Base-by-base conservation (phyloP, 2,797 vertebrate species). In the Siniperca obscura region DNA sequence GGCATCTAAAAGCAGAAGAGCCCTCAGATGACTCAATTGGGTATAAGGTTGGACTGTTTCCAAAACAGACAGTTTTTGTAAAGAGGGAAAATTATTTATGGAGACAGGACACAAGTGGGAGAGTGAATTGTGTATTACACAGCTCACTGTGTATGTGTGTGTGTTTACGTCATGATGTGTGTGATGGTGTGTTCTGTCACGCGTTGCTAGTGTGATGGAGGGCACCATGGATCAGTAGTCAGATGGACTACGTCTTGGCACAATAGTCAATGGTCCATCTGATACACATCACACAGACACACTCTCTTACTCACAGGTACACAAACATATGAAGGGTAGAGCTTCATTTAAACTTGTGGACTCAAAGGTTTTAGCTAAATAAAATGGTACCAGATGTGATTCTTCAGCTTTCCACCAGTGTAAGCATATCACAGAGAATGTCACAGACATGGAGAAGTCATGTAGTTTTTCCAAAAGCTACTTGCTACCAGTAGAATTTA, bases 191-290 rank as follows among this genome's bases (percentile, higher is more conserved):
- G 74, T 76, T 88, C 85, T 48, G 60, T 88, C 85, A 90, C 52
- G 74, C 81, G 21, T 86, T 81, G 57, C 62, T 69, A 27, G 64
- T 81, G 86, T 89, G 87, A 91, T 88, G 83, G 80, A 90, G 85
- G 89, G 80, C 87, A 78, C 74, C 78, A 76, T 78, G 89, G 85
- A 87, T 92, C 87, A 93, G 62, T 72, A 74, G 76, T 64, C 86
- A 61, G 83, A 83, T 79, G 82, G 87, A 86, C 86, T 76, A 70
- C n/a, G 59, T 83, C 79, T 70, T 73, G 75, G 78, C 81, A 75
- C 71, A 70, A 46, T 68, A 76, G 38, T 55, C 76, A 75, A 21
- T 59, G 36, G 73, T 80, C 76, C 67, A 70, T 59, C 72, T 72
- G 62, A 83, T 14, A 68, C 25, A 68, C 34, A 40, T 16, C 59